Conservation (phyloP, 2,113 vertebrate genomes). For the Nanorana parkeri region DNA sequence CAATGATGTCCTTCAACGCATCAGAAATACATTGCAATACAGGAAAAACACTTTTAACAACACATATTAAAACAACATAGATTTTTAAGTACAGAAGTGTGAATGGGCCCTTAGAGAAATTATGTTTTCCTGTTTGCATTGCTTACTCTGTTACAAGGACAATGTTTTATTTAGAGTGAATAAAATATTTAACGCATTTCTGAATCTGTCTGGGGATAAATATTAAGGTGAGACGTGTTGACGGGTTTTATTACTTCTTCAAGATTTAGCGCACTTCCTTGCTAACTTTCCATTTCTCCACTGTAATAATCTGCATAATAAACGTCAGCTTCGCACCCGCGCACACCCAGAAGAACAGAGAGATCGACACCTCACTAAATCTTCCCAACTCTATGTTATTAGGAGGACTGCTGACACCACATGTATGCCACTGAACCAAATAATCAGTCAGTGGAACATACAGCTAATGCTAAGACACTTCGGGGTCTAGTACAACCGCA, state of each 20-base stretch:
- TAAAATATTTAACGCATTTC: too few species aligned
- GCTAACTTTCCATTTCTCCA: neutral
- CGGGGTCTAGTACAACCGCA: too few species aligned
- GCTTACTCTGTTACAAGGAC: neutral
- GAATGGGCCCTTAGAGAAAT: too few species aligned
- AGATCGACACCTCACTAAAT: constrained; percentile 8
- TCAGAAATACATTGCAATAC: too few species aligned
- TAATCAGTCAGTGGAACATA: neutral
- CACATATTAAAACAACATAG: too few species aligned
- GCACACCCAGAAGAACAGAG: neutral
- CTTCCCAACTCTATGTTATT: neutral
- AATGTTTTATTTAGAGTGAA: too few species aligned
- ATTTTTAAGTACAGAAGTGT: too few species aligned
- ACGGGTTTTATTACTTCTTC: neutral
- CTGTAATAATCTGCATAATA: constrained; percentile 1
- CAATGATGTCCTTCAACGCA: too few species aligned
- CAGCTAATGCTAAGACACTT: too few species aligned
- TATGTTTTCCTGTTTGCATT: neutral
- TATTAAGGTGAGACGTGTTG: neutral
- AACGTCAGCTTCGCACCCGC: neutral
- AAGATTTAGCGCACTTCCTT: neutral
- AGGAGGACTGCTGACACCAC: neutral
- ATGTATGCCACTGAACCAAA: neutral
- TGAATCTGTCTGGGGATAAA: too few species aligned
- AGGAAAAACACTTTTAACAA: too few species aligned